Base-by-base conservation (phyloP, 2,113 vertebrate genomes). In the Hydrolagus affinis region DNA sequence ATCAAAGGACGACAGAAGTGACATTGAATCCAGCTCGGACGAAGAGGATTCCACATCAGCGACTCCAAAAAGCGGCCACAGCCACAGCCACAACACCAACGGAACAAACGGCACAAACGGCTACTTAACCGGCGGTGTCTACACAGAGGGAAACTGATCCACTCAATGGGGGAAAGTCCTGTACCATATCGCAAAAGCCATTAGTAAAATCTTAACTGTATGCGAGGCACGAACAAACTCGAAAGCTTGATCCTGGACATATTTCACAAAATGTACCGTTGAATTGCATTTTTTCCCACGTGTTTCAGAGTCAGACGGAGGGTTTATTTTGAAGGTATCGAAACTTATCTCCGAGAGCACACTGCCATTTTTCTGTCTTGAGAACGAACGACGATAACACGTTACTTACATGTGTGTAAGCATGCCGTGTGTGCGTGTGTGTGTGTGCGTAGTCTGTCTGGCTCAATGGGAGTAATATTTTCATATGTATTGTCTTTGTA, bases 11-110 rank as follows among this genome's bases (percentile, higher is more conserved):
- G 93, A 96, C 88, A 94, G 95, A 88, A 99, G 98, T 85, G 98
- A 99, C 87, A 93, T 98, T 17, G 98, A 99, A 91, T 97, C 95
- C 85, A 98, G 97, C 92, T 98, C 97, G 76, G 98, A 99, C 59
- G 98, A 99, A 88, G 98, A 98, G 8, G 94, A 95, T 87, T 91
- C 92, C 28, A 90, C 91, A 85, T n/a, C 17, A 68, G 92, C 92
- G 69, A 89, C 93, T 74, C 90, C 90, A 87, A 96, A 95, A 90
- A 96, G 89, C 88, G 88, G 87, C 0, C 95, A 97, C 89, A 95
- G 89, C 87, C n/a, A n/a, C n/a, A n/a, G 28, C 89, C 0, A 87
- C 92, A 14, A 56, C 91, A 95, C 95, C 28, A 99, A 98, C 0
- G 96, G 97, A 68, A 97, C 96, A 86, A 95, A 95, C 0, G 95